Evolutionary conservation across 2,113 vertebrate genomes (phyloP).

Genomic region (Marmota monax): DNA sequence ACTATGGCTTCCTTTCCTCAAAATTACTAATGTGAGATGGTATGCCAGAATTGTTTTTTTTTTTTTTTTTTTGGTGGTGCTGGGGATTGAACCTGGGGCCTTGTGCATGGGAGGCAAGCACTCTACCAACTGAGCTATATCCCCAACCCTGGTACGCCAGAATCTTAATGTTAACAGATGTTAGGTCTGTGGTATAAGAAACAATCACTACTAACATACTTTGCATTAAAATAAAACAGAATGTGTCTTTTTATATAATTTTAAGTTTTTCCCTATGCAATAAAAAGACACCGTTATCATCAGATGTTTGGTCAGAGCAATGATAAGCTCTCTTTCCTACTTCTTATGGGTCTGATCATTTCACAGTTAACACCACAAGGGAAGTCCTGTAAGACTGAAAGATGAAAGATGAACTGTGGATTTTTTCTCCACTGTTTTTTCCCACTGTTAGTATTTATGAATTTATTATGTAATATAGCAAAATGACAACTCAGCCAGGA

Average conservation of each 20-base stretch:
- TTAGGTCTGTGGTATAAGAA: background rate
- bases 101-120: no score
- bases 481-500: conserved; percentile 5
- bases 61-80: no score
- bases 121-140: no score
- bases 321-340: background rate
- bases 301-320: background rate
- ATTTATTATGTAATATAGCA: conserved; percentile 14
- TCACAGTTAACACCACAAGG: background rate
- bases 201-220: conserved; percentile 61
- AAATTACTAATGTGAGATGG: conserved; percentile 29
- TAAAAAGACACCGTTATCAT: background rate
- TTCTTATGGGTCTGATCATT: background rate
- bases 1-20: conserved; percentile 16
- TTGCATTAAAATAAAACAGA: conserved; percentile 18
- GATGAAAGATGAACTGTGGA: background rate
- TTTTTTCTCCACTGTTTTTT: background rate
- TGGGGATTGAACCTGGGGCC: no score
- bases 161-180: conserved; percentile 60
- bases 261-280: background rate
- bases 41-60: background rate
- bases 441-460: conserved; percentile 34
- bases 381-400: background rate
- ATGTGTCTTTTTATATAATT: background rate
- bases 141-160: background rate